A percentile compares a stretch with the other conserved stretches of the same genome.
Evolutionary conservation across 1,140 invertebrate genomes (phyloP).

Genomic region (Drosophila ananassae): DNA sequence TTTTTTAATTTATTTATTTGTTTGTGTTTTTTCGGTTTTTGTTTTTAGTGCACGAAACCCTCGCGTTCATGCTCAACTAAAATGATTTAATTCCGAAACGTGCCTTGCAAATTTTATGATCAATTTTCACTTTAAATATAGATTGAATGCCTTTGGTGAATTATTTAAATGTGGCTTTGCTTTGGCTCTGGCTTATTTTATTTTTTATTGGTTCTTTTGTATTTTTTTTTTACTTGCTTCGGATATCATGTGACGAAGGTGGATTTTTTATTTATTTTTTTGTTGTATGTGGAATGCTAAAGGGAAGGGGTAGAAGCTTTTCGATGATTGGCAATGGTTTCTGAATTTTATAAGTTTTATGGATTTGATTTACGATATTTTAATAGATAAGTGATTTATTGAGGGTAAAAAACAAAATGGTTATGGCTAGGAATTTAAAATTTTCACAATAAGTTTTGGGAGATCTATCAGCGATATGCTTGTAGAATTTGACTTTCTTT

Average conservation of each 20-base stretch:
- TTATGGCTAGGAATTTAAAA: neutral
- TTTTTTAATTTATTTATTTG: constrained; percentile 32
- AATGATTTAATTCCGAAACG: constrained; percentile 84
- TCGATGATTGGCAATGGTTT: constrained; percentile 22
- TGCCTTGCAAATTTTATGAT: constrained; percentile 73
- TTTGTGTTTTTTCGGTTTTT: constrained; percentile 25
- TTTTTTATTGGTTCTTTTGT: constrained; percentile 35
- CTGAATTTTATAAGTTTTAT: constrained; percentile 32
- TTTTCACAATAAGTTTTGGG: neutral
- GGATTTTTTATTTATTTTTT: constrained; percentile 7
- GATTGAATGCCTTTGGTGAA: constrained; percentile 36
- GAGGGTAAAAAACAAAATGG: constrained; percentile 1
- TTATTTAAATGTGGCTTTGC: constrained; percentile 40
- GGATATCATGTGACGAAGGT: constrained; percentile 46
- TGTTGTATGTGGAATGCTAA: constrained; percentile 27
- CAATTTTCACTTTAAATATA: constrained; percentile 72
- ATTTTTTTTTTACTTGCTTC: constrained; percentile 30
- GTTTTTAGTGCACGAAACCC: constrained; percentile 32
- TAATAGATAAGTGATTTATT: constrained; percentile 39
- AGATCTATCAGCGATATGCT: too few relatives aligned
- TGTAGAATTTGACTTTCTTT: too few relatives aligned
- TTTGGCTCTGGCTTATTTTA: constrained; percentile 27
- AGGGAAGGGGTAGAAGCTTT: constrained; percentile 10
- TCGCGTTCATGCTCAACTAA: constrained; percentile 61
- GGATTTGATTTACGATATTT: constrained; percentile 41